Percentiles rank a stretch among this genome's conserved stretches.
Evolutionary conservation across 2,113 vertebrate species (phyloP).

Genomic region (Gallinago media): DNA sequence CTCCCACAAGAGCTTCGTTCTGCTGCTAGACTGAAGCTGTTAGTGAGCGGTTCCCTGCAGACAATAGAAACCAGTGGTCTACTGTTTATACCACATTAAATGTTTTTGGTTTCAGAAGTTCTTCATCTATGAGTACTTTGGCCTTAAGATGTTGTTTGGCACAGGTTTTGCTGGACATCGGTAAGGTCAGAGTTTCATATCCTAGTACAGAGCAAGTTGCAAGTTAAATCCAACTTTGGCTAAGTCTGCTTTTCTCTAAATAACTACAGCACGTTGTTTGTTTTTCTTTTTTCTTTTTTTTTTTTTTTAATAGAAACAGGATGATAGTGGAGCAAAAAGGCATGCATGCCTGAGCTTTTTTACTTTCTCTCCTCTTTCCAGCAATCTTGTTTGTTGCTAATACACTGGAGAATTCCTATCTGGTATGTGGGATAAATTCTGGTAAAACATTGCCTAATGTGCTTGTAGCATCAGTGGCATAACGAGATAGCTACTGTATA

Average conservation of each 20-base stretch:
- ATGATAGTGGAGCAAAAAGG: neutral
- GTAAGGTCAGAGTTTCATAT: neutral
- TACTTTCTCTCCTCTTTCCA: neutral
- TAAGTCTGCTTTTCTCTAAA: neutral
- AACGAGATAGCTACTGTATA: neutral
- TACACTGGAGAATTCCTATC: neutral
- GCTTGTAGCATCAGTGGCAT: neutral
- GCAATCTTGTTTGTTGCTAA: neutral
- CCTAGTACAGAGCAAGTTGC: neutral
- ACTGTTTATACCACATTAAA: neutral
- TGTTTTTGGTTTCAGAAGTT: neutral
- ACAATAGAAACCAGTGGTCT: constrained; percentile 22
- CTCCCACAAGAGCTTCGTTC: constrained; percentile 38
- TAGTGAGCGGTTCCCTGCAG: neutral
- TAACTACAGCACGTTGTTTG: neutral
- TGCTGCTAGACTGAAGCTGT: constrained; percentile 30
- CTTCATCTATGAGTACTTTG: neutral
- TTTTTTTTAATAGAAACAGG: neutral
- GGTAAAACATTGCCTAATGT: neutral
- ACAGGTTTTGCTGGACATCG: neutral
- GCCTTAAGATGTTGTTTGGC: neutral
- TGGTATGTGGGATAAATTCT: neutral
- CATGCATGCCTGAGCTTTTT: neutral
- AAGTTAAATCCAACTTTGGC: neutral
- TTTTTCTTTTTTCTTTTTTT: neutral